Percentiles rank a stretch among this genome's conserved stretches.
These are phyloP conservation scores for Gorsachius magnificus DNA, from an alignment of 2,797 vertebrate species.

Conservation along the genomic window DNA sequence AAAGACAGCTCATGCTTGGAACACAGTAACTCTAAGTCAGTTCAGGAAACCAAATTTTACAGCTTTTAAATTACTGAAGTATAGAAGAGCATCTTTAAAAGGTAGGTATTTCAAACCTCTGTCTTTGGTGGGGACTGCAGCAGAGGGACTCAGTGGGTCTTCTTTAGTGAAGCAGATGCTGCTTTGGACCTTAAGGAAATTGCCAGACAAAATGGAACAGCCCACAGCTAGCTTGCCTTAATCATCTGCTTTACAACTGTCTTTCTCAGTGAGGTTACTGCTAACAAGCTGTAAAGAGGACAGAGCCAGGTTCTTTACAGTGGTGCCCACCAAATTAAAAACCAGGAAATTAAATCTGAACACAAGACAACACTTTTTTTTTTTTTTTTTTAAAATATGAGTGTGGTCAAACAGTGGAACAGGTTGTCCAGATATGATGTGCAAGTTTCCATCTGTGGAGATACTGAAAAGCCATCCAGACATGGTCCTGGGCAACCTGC, in stretches of 20 bases:
- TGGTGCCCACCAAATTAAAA: not conserved
- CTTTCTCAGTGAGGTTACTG: not conserved
- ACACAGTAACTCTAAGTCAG: not conserved
- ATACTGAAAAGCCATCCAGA: not conserved
- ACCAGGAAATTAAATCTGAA: not conserved
- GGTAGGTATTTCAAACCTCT: not conserved
- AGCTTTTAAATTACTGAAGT: constrained; percentile 17
- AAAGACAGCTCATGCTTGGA: constrained; percentile 27
- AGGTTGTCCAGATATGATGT: not conserved
- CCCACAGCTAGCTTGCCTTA: not conserved
- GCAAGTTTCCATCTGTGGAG: not conserved
- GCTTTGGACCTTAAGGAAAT: not conserved
- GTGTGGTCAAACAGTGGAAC: not conserved
- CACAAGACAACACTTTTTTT: not conserved
- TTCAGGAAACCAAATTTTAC: constrained; percentile 23
- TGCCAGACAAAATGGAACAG: not conserved
- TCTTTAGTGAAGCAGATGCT: not conserved
- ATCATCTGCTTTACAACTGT: not conserved
- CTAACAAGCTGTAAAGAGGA: not conserved
- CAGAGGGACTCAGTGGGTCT: not conserved
- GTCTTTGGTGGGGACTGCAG: not conserved
- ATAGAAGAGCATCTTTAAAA: not conserved
- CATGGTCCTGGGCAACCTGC: not conserved
- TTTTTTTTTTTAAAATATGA: not conserved
- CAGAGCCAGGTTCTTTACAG: not conserved